Evolutionary conservation across 2,113 vertebrate genomes (phyloP), one percentile per base, ranked within the genome.

Genomic region (Dicaeum eximium): DNA sequence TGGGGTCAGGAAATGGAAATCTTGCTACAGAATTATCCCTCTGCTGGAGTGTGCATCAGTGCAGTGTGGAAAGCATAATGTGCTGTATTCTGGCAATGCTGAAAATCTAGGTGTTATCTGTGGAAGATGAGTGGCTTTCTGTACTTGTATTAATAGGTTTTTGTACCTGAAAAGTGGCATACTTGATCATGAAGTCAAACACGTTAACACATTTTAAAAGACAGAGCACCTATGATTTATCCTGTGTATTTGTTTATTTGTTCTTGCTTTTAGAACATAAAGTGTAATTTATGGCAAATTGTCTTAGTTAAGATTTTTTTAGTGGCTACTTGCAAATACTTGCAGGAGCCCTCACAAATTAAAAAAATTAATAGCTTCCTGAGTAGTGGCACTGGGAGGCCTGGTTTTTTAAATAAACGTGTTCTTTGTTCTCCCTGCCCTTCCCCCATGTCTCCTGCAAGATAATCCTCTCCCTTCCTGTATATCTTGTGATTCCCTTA

Each of bases 381-480:
- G 48, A 64, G 40, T 28, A 87, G 27, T 58, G 51, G 33, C 80
- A 67, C 28, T 82, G 37, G 35, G 31, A 80, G 45, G n/a, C 23
- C 13, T 78, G 15, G 1, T 65, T 37, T 61, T 60, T 57, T 33
- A 3, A 6, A 50, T 80, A 50, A 91, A 78, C 15, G 1, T 54
- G 15, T 91, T 44, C 72, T 95, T 95, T 96, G 78, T 94, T 92
- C 80, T 87, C 83, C 40, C 37, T 90, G 40, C 78, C 87, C 87
- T 94, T 89, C 84, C 87, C 69, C 61, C 69, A 51, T 35, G 38
- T 78, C 66, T 91, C 31, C 73, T 79, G 33, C 61, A 17, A 2
- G 12, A 5, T 87, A 95, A 80, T 88, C 40, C 28, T 85, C 67
- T 86, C 57, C 70, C n/a, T 87, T 38, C 42, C 56, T 23, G 3